A percentile compares a stretch with the other conserved stretches of the same genome.
Conservation (phyloP, 2,888 invertebrate genomes). For the Cephus nigrinus region DNA sequence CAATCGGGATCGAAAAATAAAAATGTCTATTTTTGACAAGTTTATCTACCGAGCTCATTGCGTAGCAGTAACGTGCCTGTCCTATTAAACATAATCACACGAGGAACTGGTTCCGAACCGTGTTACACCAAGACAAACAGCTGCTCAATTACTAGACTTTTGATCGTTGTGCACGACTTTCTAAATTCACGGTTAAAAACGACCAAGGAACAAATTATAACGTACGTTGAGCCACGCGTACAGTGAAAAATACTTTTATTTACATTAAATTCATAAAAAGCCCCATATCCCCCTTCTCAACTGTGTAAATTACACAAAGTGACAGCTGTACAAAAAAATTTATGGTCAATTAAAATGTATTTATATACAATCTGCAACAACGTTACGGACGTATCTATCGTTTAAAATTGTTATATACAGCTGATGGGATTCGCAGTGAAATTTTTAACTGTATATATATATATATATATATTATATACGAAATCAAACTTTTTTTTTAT, state of each 20-base stretch:
- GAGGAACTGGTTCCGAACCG: background rate
- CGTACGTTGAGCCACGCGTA: background rate
- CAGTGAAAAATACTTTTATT: background rate
- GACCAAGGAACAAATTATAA: background rate
- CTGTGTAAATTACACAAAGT: background rate
- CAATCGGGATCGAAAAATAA: constrained; percentile 8
- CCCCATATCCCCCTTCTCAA: background rate
- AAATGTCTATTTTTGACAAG: background rate
- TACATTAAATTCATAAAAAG: background rate
- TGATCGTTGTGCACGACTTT: background rate
- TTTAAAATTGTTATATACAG: background rate
- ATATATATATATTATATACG: too few relatives aligned
- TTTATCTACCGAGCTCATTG: background rate
- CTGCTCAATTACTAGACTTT: background rate
- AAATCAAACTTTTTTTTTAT: background rate
- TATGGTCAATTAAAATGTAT: background rate
- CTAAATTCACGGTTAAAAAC: background rate
- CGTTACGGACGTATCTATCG: background rate
- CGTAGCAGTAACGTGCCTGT: background rate
- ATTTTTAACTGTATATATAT: background rate
- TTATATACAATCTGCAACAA: background rate
- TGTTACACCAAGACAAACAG: background rate
- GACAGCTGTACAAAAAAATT: background rate
- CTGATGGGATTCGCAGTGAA: background rate
- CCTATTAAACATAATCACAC: background rate